Percentiles rank a stretch among this genome's conserved stretches.
These are phyloP conservation scores for Labroides dimidiatus DNA, from an alignment of 2,797 vertebrate genomes.

Conservation along the genomic window DNA sequence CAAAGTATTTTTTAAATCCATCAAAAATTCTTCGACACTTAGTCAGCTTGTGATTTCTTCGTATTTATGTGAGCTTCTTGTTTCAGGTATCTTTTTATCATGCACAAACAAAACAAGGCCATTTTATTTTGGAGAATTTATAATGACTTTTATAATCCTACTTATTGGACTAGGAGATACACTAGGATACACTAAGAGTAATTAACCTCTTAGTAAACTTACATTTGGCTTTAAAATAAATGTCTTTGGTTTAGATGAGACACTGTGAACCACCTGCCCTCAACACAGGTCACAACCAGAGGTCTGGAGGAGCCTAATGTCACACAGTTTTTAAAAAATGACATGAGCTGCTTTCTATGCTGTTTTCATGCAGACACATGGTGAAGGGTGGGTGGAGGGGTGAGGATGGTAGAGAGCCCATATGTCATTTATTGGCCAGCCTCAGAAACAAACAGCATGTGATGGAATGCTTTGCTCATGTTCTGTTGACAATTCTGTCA, in stretches of 20 bases:
- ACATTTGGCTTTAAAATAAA: constrained; percentile 7
- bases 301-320: constrained; percentile 36
- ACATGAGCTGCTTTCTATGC: constrained; percentile 8
- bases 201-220: too few species aligned
- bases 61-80: neutral
- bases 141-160: neutral
- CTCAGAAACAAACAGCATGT: constrained; percentile 43
- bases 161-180: constrained; percentile 7
- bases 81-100: neutral
- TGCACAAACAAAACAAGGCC: neutral
- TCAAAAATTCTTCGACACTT: neutral
- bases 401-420: constrained; percentile 36
- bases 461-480: constrained; percentile 47
- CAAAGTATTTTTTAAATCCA: neutral
- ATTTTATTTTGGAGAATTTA: neutral
- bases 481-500: constrained; percentile 14
- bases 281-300: constrained; percentile 55
- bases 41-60: neutral
- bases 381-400: constrained; percentile 18
- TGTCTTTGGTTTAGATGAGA: constrained; percentile 16
- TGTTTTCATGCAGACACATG: constrained; percentile 44
- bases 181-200: constrained; percentile 12
- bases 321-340: neutral
- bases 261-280: constrained; percentile 58
- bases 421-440: constrained; percentile 35